These are phyloP conservation scores for Cheilosia grossa DNA, from an alignment of 2,888 invertebrate species.

Conservation along the genomic window DNA sequence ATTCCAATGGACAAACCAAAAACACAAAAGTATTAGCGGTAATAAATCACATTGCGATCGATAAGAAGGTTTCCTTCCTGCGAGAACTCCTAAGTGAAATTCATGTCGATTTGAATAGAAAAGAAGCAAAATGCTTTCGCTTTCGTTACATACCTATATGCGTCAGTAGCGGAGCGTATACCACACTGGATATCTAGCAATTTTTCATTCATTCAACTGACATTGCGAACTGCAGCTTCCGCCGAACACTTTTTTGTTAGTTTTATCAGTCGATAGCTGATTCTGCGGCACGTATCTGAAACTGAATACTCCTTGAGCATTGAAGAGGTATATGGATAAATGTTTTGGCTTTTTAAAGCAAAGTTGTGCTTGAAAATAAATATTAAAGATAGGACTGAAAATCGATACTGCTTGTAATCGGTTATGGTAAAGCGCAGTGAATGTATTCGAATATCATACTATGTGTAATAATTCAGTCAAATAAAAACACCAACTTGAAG, in stretches of 20 bases:
- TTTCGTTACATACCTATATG: constrained; percentile 56
- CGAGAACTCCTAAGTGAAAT: constrained; percentile 50
- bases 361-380: too few species aligned
- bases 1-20: constrained; percentile 15
- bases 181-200: constrained; percentile 34
- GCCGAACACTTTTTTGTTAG: constrained; percentile 34
- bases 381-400: too few species aligned
- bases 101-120: constrained; percentile 41
- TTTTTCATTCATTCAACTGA: constrained; percentile 54
- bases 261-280: constrained; percentile 21
- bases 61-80: constrained; percentile 46
- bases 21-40: constrained; percentile 43
- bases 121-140: constrained; percentile 37
- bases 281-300: constrained; percentile 37
- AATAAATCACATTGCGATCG: constrained; percentile 54
- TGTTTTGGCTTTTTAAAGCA: neutral
- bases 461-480: neutral
- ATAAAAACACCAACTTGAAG: too few species aligned
- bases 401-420: too few species aligned
- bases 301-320: constrained; percentile 28
- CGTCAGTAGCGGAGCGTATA: constrained; percentile 21
- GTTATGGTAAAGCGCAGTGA: too few species aligned
- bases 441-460: neutral
- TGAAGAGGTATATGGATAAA: neutral
- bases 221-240: constrained; percentile 40